phyloP scores from a whole-genome alignment of 2,113 vertebrate genomes.

The Parotia lawesii region DNA sequence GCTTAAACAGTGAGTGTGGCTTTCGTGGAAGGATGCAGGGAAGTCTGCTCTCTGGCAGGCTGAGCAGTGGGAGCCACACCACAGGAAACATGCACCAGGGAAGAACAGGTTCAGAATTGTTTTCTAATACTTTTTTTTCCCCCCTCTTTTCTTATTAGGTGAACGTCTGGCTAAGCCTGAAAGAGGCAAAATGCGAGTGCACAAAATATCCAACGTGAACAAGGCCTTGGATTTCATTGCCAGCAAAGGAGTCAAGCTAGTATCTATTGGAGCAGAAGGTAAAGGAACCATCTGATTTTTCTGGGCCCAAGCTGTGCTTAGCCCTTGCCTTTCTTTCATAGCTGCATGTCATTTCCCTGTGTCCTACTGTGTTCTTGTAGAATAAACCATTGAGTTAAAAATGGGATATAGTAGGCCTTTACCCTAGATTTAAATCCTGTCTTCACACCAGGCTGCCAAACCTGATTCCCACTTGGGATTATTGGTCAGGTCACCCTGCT shows the following conservation, averaged over 20 bases:
- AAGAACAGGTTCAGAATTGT: neutral
- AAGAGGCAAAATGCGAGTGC: constrained; percentile 96
- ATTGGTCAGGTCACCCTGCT: neutral
- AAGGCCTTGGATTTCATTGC: constrained; percentile 96
- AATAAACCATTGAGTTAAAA: neutral
- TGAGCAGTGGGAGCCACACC: neutral
- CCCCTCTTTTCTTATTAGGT: constrained; percentile 66
- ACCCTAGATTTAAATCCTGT: neutral
- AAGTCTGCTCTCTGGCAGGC: neutral
- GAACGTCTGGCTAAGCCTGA: constrained; percentile 97
- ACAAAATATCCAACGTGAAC: constrained; percentile 99
- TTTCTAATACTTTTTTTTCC: neutral
- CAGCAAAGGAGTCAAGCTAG: constrained; percentile 96
- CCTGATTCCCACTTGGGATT: neutral
- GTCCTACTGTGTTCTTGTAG: neutral
- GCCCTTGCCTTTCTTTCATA: neutral
- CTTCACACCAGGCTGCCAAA: neutral
- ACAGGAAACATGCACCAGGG: neutral
- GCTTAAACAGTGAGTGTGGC: neutral
- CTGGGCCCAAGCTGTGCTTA: neutral
- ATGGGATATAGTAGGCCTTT: neutral
- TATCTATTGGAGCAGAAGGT: constrained; percentile 98
- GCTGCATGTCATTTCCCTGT: neutral
- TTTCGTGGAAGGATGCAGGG: neutral
- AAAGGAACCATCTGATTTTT: constrained; percentile 21